phyloP scores from a whole-genome alignment of 2,797 vertebrate species.

The Lepilemur septentrionalis region DNA sequence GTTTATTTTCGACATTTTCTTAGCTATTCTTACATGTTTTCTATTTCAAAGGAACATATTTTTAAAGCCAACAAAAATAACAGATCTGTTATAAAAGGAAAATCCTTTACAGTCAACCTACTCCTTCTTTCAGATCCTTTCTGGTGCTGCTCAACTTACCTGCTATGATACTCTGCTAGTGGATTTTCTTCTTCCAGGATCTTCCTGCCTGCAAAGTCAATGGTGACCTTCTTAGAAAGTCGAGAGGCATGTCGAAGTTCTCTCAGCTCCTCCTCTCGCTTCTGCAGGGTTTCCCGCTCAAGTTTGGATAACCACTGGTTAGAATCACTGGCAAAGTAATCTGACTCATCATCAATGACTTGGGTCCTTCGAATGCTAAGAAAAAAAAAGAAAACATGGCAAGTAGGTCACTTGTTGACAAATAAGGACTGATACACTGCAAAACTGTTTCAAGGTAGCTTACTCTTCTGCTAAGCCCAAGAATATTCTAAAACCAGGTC shows the following conservation, averaged over 20 bases:
- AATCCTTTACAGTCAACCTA: conserved; percentile 6
- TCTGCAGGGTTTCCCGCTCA: conserved; percentile 91
- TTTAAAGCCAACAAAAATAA: conserved; percentile 42
- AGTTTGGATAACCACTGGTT: conserved; percentile 96
- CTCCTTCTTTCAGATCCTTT: background rate
- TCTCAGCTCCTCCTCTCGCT: conserved; percentile 91
- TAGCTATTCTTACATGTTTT: background rate
- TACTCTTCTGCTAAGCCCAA: background rate
- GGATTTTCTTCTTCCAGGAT: conserved; percentile 90
- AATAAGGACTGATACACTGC: background rate
- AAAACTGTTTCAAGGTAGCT: background rate
- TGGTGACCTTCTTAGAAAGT: conserved; percentile 91
- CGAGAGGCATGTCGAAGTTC: conserved; percentile 93
- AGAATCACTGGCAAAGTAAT: conserved; percentile 96
- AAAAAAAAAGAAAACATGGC: background rate
- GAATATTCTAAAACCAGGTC: conserved; percentile 28
- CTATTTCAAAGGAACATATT: conserved; percentile 2
- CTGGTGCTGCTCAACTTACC: conserved; percentile 81
- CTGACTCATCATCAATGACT: conserved; percentile 97
- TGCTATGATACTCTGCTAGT: conserved; percentile 92
- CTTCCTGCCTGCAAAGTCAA: conserved; percentile 96
- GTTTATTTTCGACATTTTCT: conserved; percentile 39
- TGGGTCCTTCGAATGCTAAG: conserved; percentile 93
- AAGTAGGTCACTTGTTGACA: background rate
- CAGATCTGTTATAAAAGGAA: background rate